These are phyloP conservation scores for Cheilosia soror DNA, from an alignment of 2,888 invertebrate species.

Conservation along the genomic window DNA sequence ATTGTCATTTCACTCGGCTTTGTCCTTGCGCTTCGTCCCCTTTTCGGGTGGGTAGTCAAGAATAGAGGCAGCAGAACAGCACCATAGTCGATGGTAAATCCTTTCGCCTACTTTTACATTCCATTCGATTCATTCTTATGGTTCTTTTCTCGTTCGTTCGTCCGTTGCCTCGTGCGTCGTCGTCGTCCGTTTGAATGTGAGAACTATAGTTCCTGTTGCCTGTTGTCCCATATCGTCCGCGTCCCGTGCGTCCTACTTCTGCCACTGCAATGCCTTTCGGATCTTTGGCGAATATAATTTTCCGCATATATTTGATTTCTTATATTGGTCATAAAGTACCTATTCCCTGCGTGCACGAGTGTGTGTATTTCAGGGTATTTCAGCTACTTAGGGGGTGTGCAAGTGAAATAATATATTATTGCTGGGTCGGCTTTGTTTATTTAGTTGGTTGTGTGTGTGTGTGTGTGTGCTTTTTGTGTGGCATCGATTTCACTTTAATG, in stretches of 20 bases:
- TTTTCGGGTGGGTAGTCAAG: conserved; percentile 15
- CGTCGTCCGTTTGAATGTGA: not conserved
- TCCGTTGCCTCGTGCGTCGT: not conserved
- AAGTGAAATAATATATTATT: conserved; percentile 27
- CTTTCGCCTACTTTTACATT: conserved; percentile 45
- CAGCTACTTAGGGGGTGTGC: conserved; percentile 20
- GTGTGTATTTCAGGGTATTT: conserved; percentile 1
- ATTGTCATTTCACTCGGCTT: conserved; percentile 45
- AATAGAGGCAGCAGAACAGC: conserved; percentile 13
- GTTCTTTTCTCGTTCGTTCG: conserved; percentile 8
- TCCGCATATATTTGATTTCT: conserved; percentile 69
- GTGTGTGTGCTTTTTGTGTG: conserved; percentile 39
- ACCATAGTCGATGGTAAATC: conserved; percentile 23
- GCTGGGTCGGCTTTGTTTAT: conserved; percentile 38
- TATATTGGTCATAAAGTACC: conserved; percentile 64
- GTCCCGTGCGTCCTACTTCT: not conserved
- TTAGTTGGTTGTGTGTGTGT: conserved; percentile 33
- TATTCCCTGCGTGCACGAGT: not conserved
- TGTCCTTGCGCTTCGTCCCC: conserved; percentile 28
- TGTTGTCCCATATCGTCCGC: not conserved
- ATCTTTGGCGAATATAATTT: conserved; percentile 54
- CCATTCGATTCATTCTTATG: conserved; percentile 13
- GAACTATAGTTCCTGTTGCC: conserved; percentile 29
- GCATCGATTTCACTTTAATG: conserved; percentile 70
- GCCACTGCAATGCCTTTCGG: conserved; percentile 2